These are phyloP conservation scores for Chinchilla lanigera DNA, from an alignment of 2,113 vertebrate genomes.

Conservation along the genomic window DNA sequence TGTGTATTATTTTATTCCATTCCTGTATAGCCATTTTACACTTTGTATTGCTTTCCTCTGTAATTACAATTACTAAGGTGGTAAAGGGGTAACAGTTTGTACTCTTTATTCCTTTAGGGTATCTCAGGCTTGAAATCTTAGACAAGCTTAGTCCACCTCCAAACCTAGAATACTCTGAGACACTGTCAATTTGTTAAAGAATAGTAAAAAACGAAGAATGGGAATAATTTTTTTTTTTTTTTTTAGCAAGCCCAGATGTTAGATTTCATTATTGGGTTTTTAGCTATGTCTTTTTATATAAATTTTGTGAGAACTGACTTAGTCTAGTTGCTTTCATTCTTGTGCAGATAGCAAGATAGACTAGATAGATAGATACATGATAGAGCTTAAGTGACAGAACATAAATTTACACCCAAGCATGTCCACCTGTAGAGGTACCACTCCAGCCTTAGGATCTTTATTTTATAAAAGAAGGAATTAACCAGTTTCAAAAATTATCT, in stretches of 20 bases:
- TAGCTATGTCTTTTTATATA: background rate
- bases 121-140: background rate
- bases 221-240: background rate
- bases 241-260: background rate
- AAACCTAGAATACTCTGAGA: background rate
- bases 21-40: background rate
- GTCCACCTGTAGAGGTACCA: background rate
- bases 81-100: background rate
- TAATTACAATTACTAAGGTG: background rate
- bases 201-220: background rate
- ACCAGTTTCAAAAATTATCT: background rate
- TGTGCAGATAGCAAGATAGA: background rate
- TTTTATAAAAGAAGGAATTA: background rate
- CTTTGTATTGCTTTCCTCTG: background rate
- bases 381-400: background rate
- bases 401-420: background rate
- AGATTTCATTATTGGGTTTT: background rate
- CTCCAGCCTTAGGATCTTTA: background rate
- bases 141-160: background rate
- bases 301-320: background rate
- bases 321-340: background rate
- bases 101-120: background rate
- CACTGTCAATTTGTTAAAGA: background rate
- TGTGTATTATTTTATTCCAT: background rate
- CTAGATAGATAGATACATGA: background rate